A percentile compares a stretch with the other conserved stretches of the same genome.
Evolutionary conservation across 2,888 invertebrate genomes (phyloP).

Genomic region (Sphaerophoria rueppellii): DNA sequence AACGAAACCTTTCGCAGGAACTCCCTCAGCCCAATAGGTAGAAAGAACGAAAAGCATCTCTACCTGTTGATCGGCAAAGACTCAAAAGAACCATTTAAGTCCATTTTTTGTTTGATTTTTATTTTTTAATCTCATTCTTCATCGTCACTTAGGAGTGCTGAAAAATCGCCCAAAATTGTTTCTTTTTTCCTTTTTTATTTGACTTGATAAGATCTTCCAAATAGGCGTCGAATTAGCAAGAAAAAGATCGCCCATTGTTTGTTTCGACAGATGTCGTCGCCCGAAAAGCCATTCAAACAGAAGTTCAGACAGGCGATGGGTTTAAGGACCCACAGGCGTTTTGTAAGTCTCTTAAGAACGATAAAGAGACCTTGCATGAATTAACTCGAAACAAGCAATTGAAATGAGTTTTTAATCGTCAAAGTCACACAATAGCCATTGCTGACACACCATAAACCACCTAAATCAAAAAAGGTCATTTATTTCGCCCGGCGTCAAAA

Average conservation of each 20-base stretch:
- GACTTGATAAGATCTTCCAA: background rate
- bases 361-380: background rate
- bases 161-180: slow-evolving; percentile 34
- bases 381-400: background rate
- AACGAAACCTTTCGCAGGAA: slow-evolving; percentile 5
- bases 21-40: background rate
- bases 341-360: background rate
- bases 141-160: slow-evolving; percentile 27
- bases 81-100: slow-evolving; percentile 34
- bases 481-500: background rate
- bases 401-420: background rate
- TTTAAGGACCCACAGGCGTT: background rate
- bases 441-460: background rate
- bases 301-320: background rate
- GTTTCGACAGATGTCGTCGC: background rate
- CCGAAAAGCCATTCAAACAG: background rate
- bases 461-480: background rate
- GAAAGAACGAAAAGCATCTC: background rate
- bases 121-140: slow-evolving; percentile 39
- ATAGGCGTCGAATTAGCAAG: slow-evolving; percentile 3
- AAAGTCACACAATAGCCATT: background rate
- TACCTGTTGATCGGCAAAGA: slow-evolving; percentile 14
- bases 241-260: slow-evolving; percentile 15
- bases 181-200: slow-evolving; percentile 9
- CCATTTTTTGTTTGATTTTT: slow-evolving; percentile 4